Conservation (phyloP, 2,797 vertebrate genomes). For the Vireo griseus region DNA sequence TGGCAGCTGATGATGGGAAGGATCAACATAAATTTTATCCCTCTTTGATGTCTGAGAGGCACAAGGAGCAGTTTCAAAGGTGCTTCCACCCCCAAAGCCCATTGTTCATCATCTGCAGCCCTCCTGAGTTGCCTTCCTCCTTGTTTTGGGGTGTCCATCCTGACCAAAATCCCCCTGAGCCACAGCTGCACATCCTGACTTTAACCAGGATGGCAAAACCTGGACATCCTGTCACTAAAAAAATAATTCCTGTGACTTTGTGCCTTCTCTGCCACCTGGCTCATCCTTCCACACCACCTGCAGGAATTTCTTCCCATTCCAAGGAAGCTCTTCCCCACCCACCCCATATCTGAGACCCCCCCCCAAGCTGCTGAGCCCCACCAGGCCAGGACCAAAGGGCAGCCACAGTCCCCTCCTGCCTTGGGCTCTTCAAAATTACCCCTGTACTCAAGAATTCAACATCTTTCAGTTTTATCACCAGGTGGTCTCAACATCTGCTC, state of each 20-base stretch:
- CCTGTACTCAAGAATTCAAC: accelerated
- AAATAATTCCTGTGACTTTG: not conserved
- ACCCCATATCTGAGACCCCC: not conserved
- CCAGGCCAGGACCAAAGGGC: not conserved
- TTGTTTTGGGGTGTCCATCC: not conserved
- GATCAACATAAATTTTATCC: no score
- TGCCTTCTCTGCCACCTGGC: accelerated
- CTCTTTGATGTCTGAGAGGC: no score
- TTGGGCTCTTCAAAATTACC: not conserved
- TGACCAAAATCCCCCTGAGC: accelerated
- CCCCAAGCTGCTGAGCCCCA: not conserved
- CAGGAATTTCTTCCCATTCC: not conserved
- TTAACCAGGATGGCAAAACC: not conserved
- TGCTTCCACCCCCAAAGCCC: not conserved
- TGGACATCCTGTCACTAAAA: not conserved
- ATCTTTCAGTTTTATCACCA: not conserved
- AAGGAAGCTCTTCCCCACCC: not conserved
- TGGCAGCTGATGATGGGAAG: not conserved
- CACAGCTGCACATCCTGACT: not conserved
- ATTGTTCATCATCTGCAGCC: not conserved
- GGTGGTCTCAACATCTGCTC: not conserved
- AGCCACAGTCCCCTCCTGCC: not conserved
- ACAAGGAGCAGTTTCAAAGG: not conserved
- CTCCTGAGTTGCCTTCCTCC: not conserved
- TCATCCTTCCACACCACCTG: not conserved